Conservation (phyloP, 2,113 vertebrate species). For the Lynx canadensis region DNA sequence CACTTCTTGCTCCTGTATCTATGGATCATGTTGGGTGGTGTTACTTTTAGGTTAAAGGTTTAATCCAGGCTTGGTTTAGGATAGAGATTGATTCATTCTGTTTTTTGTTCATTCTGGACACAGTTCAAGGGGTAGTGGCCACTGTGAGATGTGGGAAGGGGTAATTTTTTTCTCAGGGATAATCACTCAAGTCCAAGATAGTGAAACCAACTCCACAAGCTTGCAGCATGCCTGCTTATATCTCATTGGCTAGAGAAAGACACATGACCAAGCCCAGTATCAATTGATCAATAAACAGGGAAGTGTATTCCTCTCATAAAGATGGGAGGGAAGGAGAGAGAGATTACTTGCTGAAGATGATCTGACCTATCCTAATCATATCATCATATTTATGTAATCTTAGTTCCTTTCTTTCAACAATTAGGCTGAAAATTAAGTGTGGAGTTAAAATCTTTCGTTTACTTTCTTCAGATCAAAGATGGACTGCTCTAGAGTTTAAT, state of each 20-base stretch:
- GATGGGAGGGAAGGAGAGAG: neutral
- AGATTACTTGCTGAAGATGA: neutral
- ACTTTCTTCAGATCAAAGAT: neutral
- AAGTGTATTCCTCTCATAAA: too few species aligned
- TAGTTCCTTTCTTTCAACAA: neutral
- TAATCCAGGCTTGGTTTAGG: neutral
- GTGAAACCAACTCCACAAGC: neutral
- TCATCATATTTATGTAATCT: neutral
- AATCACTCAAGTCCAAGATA: neutral
- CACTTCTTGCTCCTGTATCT: neutral
- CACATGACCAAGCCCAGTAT: neutral
- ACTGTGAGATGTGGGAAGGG: fast-evolving
- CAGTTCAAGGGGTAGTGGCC: neutral
- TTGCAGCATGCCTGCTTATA: neutral
- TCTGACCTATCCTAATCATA: neutral
- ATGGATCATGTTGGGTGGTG: neutral
- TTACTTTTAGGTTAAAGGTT: neutral
- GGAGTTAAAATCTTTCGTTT: neutral
- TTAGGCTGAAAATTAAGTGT: neutral
- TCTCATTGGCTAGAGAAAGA: neutral
- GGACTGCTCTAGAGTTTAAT: neutral
- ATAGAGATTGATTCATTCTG: neutral
- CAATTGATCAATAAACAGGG: neutral
- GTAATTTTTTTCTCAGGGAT: neutral
- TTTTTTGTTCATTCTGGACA: neutral